phyloP scores from a whole-genome alignment of 2,113 vertebrate genomes.

The Artemisiospiza belli region DNA sequence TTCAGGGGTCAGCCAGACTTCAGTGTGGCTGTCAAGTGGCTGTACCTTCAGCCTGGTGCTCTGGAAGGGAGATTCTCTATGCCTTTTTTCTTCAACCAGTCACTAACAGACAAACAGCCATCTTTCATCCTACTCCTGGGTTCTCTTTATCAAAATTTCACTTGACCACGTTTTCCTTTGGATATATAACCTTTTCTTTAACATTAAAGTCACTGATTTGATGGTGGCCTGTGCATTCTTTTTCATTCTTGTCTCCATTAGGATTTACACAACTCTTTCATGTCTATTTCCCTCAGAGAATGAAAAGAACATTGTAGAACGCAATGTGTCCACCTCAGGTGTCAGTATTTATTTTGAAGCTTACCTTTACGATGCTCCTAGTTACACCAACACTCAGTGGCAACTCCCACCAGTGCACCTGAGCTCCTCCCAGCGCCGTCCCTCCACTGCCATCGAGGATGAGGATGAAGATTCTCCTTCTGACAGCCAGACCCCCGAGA shows the following conservation, averaged over 20 bases:
- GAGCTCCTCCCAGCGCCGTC: conserved; percentile 86
- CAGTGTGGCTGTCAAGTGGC: background rate
- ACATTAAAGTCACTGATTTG: background rate
- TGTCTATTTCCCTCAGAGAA: conserved; percentile 79
- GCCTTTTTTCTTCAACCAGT: background rate
- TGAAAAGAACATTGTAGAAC: conserved; percentile 94
- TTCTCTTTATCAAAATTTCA: background rate
- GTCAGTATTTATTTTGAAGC: conserved; percentile 97
- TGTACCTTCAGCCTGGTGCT: background rate
- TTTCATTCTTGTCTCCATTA: background rate
- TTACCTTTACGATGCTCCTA: conserved; percentile 91
- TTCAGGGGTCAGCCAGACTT: background rate
- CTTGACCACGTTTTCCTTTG: background rate
- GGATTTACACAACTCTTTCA: background rate
- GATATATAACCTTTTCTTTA: background rate
- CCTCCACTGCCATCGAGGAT: conserved; percentile 88
- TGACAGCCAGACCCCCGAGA: conserved; percentile 87
- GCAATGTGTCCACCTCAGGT: conserved; percentile 95
- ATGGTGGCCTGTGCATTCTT: background rate
- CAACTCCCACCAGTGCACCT: conserved; percentile 85
- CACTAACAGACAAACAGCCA: background rate
- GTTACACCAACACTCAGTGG: conserved; percentile 87
- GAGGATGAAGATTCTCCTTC: conserved; percentile 89
- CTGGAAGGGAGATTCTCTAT: background rate
- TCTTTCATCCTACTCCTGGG: background rate